Evolutionary conservation across 2,113 vertebrate species (phyloP), one percentile per base, ranked within the genome.

Genomic region (Glareola pratincola): DNA sequence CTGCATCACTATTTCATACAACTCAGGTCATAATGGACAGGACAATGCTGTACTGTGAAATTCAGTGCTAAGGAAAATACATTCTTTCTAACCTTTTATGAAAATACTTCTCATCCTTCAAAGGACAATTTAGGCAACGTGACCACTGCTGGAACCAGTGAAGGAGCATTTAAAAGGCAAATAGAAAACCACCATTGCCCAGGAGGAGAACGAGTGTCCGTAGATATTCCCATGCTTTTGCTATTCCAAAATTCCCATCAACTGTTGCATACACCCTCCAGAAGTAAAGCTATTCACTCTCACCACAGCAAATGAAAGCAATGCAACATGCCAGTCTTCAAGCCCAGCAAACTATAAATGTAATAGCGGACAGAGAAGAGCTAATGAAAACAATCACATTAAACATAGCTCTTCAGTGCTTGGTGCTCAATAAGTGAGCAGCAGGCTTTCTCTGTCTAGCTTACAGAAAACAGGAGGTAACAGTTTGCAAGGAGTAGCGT

Each of bases 371-470:
- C 97, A 96, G 98, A 98, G 98, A 99, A 98, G 98, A 98, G 98
- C 98, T 99, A 99, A 99, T 99, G 99, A 99, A 99, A 99, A 99
- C 98, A 99, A 99, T 99, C 98, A 98, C 99, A 99, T 99, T 99
- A 99, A 99, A 98, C 99, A 99, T 97, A 98, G 98, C 98, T 99
- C 98, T 98, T 98, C 98, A 97, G 97, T 98, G 98, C 97, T 98
- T 98, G 97, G 98, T 98, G 98, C 98, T 99, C 99, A 98, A 97
- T 99, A 99, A 99, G 99, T 99, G 99, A 99, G 99, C 99, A 99
- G 99, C 99, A 98, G 97, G 98, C 97, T 98, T 97, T 98, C 98
- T 98, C 98, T 98, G 98, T 98, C 98, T 98, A 97, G 99, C 99
- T 99, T 98, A 98, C 98, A 99, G 98, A 98, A 99, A 99, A 99